Evolutionary conservation across 1,140 invertebrate genomes (phyloP).

Genomic region (Steinernema khuongi): DNA sequence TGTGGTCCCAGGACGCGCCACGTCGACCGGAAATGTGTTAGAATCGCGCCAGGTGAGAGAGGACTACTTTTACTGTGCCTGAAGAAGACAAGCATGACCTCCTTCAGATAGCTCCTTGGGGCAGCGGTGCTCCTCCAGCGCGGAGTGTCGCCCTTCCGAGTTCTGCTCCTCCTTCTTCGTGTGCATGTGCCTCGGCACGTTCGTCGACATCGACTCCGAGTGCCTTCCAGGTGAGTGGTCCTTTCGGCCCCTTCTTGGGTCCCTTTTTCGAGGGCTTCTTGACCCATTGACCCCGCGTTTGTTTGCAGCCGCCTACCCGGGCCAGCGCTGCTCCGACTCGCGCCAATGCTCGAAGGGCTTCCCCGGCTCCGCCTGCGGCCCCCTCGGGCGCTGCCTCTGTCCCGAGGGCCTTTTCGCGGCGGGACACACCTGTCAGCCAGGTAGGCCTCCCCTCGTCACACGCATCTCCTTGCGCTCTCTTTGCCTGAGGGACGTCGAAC

Average conservation of each 20-base stretch:
- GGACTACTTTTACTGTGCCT: background rate
- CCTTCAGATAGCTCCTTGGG: conserved; percentile 31
- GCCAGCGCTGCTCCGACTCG: conserved; percentile 44
- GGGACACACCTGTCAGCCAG: conserved; percentile 31
- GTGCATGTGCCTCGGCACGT: conserved; percentile 37
- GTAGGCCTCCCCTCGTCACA: conserved; percentile 20
- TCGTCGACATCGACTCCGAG: conserved; percentile 31
- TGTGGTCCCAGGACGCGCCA: conserved; percentile 28
- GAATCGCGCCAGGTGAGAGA: conserved; percentile 27
- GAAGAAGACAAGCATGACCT: background rate
- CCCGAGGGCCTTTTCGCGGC: conserved; percentile 32
- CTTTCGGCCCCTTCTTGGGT: conserved; percentile 19
- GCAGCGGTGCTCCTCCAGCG: conserved; percentile 18
- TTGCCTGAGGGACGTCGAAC: conserved; percentile 10
- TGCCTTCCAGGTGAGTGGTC: conserved; percentile 35
- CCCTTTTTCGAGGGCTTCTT: conserved; percentile 17
- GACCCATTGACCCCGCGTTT: conserved; percentile 3
- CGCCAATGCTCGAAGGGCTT: conserved; percentile 43
- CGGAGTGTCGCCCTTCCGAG: conserved; percentile 32
- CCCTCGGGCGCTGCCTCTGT: conserved; percentile 33
- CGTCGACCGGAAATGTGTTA: conserved; percentile 26
- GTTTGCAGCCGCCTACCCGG: conserved; percentile 46
- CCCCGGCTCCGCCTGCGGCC: conserved; percentile 42
- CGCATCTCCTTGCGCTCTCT: background rate
- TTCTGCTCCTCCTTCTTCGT: conserved; percentile 37